Base-by-base conservation (phyloP, 2,113 vertebrate species). In the Sphaerodactylus townsendi region DNA sequence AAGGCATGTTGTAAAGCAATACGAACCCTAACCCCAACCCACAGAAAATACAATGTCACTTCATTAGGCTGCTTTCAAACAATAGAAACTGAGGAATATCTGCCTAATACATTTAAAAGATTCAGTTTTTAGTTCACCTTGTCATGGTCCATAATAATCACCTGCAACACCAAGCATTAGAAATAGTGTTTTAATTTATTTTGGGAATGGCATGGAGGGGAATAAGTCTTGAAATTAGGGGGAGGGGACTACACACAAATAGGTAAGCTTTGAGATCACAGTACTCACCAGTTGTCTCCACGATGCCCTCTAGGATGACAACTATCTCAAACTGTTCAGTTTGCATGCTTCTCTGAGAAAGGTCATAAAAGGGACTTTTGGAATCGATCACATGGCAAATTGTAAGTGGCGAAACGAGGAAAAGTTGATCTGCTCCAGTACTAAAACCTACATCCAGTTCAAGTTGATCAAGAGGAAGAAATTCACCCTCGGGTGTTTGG, bases 371-470 rank as follows among this genome's bases (percentile, higher is more conserved):
- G 91, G 99, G 99, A 95, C 99, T 99, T 96, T 99, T 99, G 95
- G 98, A 93, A 92, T 99, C 98, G 59, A 99, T 99, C 96, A 99
- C 97, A 87, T 99, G 99, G 96, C 98, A 99, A 96, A 99, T 99
- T 69, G 99, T 99, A 89, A 99, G 99, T 0, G 99, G 99, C 56
- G 99, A 99, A 92, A 99, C 99, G 87, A 99, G 98, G 94, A 99
- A 99, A 79, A 99, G 98, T 96, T 99, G 99, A 94, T 99, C 99
- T 0, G 99, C 99, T 25, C 99, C 99, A 0, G 99, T 99, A 92
- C 98, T 99, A 97, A 99, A 99, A 75, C 99, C 99, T 91, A 99
- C 99, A 75, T 99, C 99, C 96, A 99, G 94, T 96, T 99, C 99
- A 96, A 99, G 95, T 96, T 99, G 99, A 91, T 99, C 99, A 90